Evolutionary conservation across 2,113 vertebrate species (phyloP), one percentile per base, ranked within the genome.

Genomic region (Albula goreensis): DNA sequence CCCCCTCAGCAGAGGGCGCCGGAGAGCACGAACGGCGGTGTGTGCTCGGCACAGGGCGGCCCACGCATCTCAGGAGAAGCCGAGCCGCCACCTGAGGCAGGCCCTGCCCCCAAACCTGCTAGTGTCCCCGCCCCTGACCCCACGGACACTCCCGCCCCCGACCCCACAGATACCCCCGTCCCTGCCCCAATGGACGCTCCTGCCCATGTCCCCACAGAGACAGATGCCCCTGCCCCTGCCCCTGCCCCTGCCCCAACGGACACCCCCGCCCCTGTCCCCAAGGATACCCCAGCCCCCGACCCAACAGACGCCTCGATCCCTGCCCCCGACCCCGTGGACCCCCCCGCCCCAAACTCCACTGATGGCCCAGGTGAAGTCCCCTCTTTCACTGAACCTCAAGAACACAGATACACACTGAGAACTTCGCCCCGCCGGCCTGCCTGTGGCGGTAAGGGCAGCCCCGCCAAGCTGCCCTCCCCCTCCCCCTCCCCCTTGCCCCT

Each of bases 351-450:
- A 4, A 31, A 5, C 89, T 95, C 96, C 81, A 82, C 93, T 82
- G 31, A 66, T 31, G 88, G 91, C 89, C 95, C 96, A 81, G 81
- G 93, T 81, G 94, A 93, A 77, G 93, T 94, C 89, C 94, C 95
- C 86, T 96, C 96, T 90, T 88, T 97, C 86, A 95, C 95, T 3
- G 98, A 99, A 93, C 97, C 97, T 90, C 97, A 99, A 87, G 98
- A 99, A 94, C 98, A 99, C 94, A 96, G 98, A 90, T 99, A 99
- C 78, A 98, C 97, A 6, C 93, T 99, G 92, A 97, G 98, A 96
- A 98, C 98, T 93, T 98, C 97, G 85, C 98, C 98, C 60, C 95
- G 97, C 91, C 96, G 96, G 93, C 96, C 95, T 2, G 93, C 94
- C 85, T 95, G 94, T 85, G 90, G 95, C 85, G 91, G 93, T 89